Percentiles rank a stretch among this genome's conserved stretches.
phyloP scores from a whole-genome alignment of 2,797 vertebrate species.

The Potorous gilbertii region DNA sequence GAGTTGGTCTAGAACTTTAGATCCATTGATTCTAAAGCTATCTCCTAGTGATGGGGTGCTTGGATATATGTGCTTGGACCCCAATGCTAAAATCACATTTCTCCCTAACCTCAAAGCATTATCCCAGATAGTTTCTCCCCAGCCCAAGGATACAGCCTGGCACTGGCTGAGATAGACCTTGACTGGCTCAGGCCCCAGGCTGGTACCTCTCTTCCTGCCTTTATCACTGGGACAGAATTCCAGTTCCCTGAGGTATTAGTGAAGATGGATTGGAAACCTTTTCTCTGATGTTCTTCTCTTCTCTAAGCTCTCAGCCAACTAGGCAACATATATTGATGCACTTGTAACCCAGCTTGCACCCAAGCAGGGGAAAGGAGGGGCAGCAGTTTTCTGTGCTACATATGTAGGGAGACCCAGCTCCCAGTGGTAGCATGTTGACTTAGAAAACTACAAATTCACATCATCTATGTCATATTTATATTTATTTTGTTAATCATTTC shows the following conservation, averaged over 20 bases:
- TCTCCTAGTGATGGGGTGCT: neutral
- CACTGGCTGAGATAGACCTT: neutral
- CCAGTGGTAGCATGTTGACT: neutral
- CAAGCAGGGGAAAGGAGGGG: rapidly evolving
- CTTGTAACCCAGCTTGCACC: neutral
- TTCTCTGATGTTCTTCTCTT: neutral
- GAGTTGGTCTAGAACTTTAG: neutral
- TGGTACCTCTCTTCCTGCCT: neutral
- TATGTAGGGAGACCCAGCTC: neutral
- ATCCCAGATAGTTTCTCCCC: too few relatives aligned
- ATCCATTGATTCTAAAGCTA: neutral
- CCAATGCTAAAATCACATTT: too few relatives aligned
- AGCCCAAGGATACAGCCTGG: too few relatives aligned
- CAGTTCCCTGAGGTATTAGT: neutral
- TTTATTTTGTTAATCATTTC: neutral
- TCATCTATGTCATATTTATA: neutral
- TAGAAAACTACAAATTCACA: neutral
- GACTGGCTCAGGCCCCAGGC: neutral
- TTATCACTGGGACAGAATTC: neutral
- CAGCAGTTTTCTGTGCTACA: neutral
- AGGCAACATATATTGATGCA: neutral
- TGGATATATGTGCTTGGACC: too few relatives aligned
- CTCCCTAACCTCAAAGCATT: too few relatives aligned
- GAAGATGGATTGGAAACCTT: neutral
- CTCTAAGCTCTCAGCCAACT: neutral